These are phyloP conservation scores for Benthochromis sp. DNA, from an alignment of 2,113 vertebrate species.

Conservation along the genomic window DNA sequence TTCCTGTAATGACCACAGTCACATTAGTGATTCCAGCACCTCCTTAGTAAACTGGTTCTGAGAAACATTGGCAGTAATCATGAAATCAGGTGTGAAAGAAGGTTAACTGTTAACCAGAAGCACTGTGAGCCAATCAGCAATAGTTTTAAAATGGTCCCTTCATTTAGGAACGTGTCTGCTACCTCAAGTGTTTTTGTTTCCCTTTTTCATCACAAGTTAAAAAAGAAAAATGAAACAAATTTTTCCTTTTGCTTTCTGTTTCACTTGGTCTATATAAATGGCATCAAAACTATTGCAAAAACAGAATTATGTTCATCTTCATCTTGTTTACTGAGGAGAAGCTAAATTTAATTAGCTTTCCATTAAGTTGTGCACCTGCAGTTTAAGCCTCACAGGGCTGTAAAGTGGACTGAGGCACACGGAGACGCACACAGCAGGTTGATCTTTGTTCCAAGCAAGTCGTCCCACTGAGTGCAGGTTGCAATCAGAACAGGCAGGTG, in stretches of 20 bases:
- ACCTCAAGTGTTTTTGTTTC: not conserved
- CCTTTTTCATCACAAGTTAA: not conserved
- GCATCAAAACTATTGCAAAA: not conserved
- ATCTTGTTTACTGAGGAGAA: not conserved
- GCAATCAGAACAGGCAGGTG: conserved; percentile 10
- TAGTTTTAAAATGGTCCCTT: not conserved
- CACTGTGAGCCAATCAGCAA: not conserved
- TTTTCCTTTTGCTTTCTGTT: not conserved
- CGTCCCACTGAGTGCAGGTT: not conserved
- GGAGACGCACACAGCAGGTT: not conserved
- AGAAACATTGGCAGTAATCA: not conserved
- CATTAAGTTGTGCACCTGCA: conserved; percentile 14
- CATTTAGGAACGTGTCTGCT: not conserved
- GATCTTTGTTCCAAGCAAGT: not conserved
- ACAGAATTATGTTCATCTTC: not conserved
- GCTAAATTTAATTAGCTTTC: not conserved
- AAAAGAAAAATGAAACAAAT: not conserved
- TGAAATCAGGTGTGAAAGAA: conserved; percentile 16
- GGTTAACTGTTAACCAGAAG: conserved; percentile 53
- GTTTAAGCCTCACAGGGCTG: not conserved
- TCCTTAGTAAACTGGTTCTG: not conserved
- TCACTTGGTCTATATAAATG: not conserved
- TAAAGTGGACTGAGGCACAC: not conserved
- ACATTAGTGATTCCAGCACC: not conserved
- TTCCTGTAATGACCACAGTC: not conserved